Percentiles rank a stretch among this genome's conserved stretches.
phyloP scores from a whole-genome alignment of 2,888 invertebrate genomes.

The Matsumyia berberina region DNA sequence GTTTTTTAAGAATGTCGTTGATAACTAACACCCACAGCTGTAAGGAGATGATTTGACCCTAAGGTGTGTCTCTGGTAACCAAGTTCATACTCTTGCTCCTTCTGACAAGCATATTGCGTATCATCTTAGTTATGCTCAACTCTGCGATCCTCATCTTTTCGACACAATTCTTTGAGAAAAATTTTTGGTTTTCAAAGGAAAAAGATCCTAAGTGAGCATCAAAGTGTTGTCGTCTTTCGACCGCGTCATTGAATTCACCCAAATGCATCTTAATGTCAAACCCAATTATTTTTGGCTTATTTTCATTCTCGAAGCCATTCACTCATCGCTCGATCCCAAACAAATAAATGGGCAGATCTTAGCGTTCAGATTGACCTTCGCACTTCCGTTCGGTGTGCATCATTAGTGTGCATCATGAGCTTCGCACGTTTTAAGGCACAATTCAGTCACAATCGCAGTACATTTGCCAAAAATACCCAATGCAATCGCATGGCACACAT shows the following conservation, averaged over 20 bases:
- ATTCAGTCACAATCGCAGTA: not conserved
- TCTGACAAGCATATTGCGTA: too few relatives aligned
- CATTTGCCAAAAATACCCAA: conserved; percentile 4
- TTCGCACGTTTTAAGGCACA: not conserved
- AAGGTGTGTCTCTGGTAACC: too few relatives aligned
- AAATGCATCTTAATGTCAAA: conserved; percentile 27
- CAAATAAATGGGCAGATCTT: not conserved
- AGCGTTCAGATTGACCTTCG: conserved; percentile 13
- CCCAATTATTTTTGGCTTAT: conserved; percentile 18
- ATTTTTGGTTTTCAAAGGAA: too few relatives aligned
- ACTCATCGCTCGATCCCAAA: not conserved
- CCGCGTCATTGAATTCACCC: conserved; percentile 20
- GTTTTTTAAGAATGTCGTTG: too few relatives aligned
- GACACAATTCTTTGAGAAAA: too few relatives aligned
- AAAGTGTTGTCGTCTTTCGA: not conserved
- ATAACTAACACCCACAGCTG: too few relatives aligned
- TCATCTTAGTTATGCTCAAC: too few relatives aligned
- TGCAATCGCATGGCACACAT: not conserved
- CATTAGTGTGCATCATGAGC: not conserved
- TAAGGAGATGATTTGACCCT: too few relatives aligned
- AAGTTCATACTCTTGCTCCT: too few relatives aligned
- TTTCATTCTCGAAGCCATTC: conserved; percentile 14
- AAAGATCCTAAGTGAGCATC: too few relatives aligned
- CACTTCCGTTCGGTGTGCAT: conserved; percentile 21
- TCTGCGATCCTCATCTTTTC: too few relatives aligned